Percentiles rank a stretch among this genome's conserved stretches.
Conservation (phyloP, 2,888 invertebrate species). For the Mythimna loreyi region DNA sequence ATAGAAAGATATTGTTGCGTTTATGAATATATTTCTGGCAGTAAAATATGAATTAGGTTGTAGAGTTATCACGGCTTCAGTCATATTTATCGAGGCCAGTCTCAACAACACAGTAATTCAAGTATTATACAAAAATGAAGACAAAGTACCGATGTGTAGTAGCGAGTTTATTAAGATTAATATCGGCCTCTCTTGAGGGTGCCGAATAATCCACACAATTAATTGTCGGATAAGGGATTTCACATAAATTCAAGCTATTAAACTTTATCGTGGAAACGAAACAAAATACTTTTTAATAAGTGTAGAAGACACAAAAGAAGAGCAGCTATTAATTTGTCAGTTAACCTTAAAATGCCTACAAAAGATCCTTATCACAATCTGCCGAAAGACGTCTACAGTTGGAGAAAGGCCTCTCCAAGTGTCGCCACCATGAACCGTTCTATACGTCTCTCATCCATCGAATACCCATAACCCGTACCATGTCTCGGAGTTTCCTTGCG, state of each 20-base stretch:
- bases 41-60: too few species aligned
- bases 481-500: too few species aligned
- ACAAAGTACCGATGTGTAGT: constrained; percentile 51
- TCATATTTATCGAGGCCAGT: background rate
- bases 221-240: constrained; percentile 57
- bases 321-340: constrained; percentile 10
- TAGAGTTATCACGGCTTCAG: too few species aligned
- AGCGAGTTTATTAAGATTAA: constrained; percentile 64
- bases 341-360: background rate
- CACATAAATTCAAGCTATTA: constrained; percentile 50
- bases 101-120: constrained; percentile 14
- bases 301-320: constrained; percentile 23
- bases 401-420: too few species aligned
- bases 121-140: constrained; percentile 50
- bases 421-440: too few species aligned
- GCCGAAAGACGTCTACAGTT: too few species aligned
- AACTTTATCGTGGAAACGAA: constrained; percentile 52
- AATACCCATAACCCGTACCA: too few species aligned
- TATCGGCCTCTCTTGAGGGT: constrained; percentile 60
- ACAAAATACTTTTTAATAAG: constrained; percentile 43
- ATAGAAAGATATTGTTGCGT: too few species aligned
- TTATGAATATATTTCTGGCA: too few species aligned
- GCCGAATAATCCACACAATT: constrained; percentile 62
- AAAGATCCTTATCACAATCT: too few species aligned
- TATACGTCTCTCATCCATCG: too few species aligned